Evolutionary conservation across 2,797 vertebrate species (phyloP).

Genomic region (Phoebastria nigripes): DNA sequence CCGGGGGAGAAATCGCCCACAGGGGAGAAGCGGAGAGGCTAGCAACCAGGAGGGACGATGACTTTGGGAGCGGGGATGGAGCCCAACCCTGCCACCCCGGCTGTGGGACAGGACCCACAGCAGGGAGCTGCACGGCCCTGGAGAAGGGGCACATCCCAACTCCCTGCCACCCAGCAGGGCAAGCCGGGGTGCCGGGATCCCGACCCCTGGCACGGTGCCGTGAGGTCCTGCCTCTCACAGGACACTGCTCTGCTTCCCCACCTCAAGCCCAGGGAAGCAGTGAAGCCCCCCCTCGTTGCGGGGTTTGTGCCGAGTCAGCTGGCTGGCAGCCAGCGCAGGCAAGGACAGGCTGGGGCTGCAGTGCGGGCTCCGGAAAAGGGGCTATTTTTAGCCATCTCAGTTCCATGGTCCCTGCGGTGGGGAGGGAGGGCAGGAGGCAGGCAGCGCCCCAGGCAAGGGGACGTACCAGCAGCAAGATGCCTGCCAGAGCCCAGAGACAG

Average conservation of each 20-base stretch:
- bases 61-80: not conserved
- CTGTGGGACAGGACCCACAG: not conserved
- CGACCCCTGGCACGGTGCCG: fast-evolving
- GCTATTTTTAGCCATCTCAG: conserved; percentile 76
- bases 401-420: not conserved
- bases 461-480: not conserved
- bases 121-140: fast-evolving
- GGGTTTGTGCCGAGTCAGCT: conserved; percentile 63
- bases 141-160: not conserved
- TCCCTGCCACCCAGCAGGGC: fast-evolving
- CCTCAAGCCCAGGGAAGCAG: not conserved
- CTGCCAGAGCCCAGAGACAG: not conserved
- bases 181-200: not conserved
- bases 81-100: not conserved
- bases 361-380: conserved; percentile 15
- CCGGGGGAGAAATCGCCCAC: fast-evolving
- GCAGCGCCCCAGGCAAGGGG: not conserved
- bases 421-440: not conserved
- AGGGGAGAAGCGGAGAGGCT: too few species aligned
- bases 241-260: fast-evolving
- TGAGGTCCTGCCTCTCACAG: not conserved
- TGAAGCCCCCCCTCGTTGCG: fast-evolving
- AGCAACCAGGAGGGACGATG: not conserved
- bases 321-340: conserved; percentile 40
- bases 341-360: conserved; percentile 62